These are phyloP conservation scores for Lymantria monacha DNA, from an alignment of 2,888 invertebrate genomes.

Conservation along the genomic window DNA sequence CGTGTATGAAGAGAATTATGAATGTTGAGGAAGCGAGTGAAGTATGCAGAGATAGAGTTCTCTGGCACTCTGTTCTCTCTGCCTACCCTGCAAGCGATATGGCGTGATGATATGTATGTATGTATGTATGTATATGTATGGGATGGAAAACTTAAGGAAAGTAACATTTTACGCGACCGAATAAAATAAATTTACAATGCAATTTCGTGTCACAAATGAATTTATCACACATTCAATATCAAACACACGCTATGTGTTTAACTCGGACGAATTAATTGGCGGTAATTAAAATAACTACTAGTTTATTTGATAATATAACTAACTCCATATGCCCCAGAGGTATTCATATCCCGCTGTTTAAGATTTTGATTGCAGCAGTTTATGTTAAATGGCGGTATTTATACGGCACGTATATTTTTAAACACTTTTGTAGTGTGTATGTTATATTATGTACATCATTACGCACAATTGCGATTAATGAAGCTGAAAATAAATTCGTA, in stretches of 20 bases:
- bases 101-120: too few relatives aligned
- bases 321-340: conserved; percentile 18
- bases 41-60: too few relatives aligned
- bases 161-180: background rate
- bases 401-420: too few relatives aligned
- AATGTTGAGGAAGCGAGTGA: too few relatives aligned
- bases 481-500: background rate
- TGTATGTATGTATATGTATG: too few relatives aligned
- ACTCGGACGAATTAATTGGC: conserved; percentile 23
- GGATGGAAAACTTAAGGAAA: too few relatives aligned
- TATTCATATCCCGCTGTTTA: conserved; percentile 5
- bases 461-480: background rate
- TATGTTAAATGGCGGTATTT: too few relatives aligned
- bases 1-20: too few relatives aligned
- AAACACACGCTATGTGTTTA: conserved; percentile 22
- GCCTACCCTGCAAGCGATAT: too few relatives aligned
- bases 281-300: conserved; percentile 31
- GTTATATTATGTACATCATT: background rate
- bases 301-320: conserved; percentile 18
- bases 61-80: too few relatives aligned
- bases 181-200: background rate
- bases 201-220: conserved; percentile 10
- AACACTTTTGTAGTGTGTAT: too few relatives aligned
- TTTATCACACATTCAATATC: conserved; percentile 12
- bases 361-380: too few relatives aligned